A percentile compares a stretch with the other conserved stretches of the same genome.
Evolutionary conservation across 2,797 vertebrate genomes (phyloP).

Genomic region (Aeoliscus strigatus): DNA sequence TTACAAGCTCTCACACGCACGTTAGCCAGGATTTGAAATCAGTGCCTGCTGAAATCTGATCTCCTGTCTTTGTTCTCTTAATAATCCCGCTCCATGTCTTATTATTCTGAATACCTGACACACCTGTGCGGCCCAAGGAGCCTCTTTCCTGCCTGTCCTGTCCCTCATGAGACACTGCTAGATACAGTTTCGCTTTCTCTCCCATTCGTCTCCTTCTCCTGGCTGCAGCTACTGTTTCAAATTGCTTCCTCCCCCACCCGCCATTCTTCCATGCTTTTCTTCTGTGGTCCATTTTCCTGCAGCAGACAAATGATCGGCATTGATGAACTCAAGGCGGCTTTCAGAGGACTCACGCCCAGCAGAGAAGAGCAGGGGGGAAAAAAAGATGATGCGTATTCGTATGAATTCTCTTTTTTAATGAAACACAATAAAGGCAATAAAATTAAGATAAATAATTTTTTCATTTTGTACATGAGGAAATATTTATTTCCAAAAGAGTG

Average conservation of each 20-base stretch:
- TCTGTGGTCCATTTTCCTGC: constrained; percentile 37
- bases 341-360: constrained; percentile 31
- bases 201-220: constrained; percentile 42
- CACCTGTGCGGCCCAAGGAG: constrained; percentile 58
- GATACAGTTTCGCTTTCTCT: constrained; percentile 61
- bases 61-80: constrained; percentile 56
- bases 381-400: constrained; percentile 32
- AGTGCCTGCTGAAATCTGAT: constrained; percentile 49
- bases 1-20: background rate
- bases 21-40: constrained; percentile 25
- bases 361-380: constrained; percentile 2
- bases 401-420: constrained; percentile 74
- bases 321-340: constrained; percentile 44
- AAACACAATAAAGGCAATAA: constrained; percentile 81
- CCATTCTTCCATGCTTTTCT: constrained; percentile 43
- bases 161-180: constrained; percentile 32
- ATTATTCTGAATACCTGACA: constrained; percentile 60
- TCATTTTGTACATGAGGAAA: constrained; percentile 75
- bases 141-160: constrained; percentile 41
- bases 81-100: constrained; percentile 62
- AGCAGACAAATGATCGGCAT: constrained; percentile 52
- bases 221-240: constrained; percentile 59
- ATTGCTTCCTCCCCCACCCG: constrained; percentile 48
- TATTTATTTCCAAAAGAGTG: constrained; percentile 74
- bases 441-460: constrained; percentile 81